Evolutionary conservation across 2,888 invertebrate genomes (phyloP).

Genomic region (Stenoptilia bipunctidactyla): DNA sequence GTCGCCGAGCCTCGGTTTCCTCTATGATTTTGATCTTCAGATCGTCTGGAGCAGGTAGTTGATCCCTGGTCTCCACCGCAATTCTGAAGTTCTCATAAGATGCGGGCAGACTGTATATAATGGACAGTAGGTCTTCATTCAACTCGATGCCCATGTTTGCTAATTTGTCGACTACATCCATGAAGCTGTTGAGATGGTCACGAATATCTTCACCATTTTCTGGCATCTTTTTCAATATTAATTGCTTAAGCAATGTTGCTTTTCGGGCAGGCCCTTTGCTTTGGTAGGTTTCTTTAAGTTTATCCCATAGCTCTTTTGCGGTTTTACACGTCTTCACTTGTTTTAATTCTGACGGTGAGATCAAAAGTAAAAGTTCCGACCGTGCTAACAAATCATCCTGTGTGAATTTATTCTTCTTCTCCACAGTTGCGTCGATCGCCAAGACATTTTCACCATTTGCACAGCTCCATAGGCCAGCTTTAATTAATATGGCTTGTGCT

Average conservation of each 20-base stretch:
- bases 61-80: conserved; percentile 30
- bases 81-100: conserved; percentile 28
- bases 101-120: conserved; percentile 27
- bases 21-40: conserved; percentile 25
- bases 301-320: conserved; percentile 30
- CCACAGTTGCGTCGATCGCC: neutral
- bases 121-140: conserved; percentile 24
- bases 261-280: conserved; percentile 37
- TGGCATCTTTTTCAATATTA: conserved; percentile 28
- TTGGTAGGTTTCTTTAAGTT: conserved; percentile 27
- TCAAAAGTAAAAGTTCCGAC: conserved; percentile 7
- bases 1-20: conserved; percentile 16
- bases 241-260: conserved; percentile 32
- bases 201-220: conserved; percentile 24
- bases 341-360: conserved; percentile 22
- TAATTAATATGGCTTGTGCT: conserved; percentile 4
- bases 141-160: conserved; percentile 25
- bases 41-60: conserved; percentile 20
- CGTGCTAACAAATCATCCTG: conserved; percentile 2
- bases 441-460: neutral
- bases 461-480: conserved; percentile 1
- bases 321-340: conserved; percentile 22
- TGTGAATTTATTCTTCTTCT: neutral
- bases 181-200: conserved; percentile 27
- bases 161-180: conserved; percentile 29